These are phyloP conservation scores for Drosophila ficusphila DNA, from an alignment of 1,140 invertebrate genomes.

Conservation along the genomic window DNA sequence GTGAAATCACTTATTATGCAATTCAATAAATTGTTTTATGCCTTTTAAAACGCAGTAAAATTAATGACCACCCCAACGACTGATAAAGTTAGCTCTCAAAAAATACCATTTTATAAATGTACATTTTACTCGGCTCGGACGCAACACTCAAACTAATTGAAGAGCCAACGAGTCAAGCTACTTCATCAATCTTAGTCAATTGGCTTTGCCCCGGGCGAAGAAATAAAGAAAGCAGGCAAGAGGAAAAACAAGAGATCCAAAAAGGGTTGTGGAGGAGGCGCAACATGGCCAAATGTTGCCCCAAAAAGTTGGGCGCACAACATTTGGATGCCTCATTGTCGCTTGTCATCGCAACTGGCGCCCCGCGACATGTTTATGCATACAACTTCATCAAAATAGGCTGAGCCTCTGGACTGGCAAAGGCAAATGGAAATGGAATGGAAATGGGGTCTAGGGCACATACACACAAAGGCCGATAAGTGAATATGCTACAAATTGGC, in stretches of 20 bases:
- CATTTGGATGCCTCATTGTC: slow-evolving; percentile 63
- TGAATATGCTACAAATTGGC: slow-evolving; percentile 77
- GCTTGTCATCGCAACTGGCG: slow-evolving; percentile 79
- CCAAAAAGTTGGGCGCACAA: slow-evolving; percentile 44
- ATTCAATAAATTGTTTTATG: background rate
- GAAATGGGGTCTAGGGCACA: slow-evolving; percentile 17
- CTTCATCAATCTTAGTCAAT: slow-evolving; percentile 73
- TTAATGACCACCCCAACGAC: slow-evolving; percentile 30
- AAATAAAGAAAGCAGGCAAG: slow-evolving; percentile 32
- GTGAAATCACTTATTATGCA: background rate
- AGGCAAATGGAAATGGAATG: background rate
- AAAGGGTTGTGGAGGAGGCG: slow-evolving; percentile 21
- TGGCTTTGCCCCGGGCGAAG: slow-evolving; percentile 20
- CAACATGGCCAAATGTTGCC: slow-evolving; percentile 62
- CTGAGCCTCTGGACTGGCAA: slow-evolving; percentile 16
- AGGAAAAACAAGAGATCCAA: slow-evolving; percentile 21
- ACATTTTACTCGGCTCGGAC: slow-evolving; percentile 1
- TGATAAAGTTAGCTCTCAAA: slow-evolving; percentile 22
- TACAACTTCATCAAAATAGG: slow-evolving; percentile 81
- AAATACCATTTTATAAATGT: slow-evolving; percentile 35
- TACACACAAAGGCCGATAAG: slow-evolving; percentile 55
- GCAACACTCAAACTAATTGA: slow-evolving; percentile 35
- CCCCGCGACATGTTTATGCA: slow-evolving; percentile 78
- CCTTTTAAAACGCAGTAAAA: slow-evolving; percentile 12
- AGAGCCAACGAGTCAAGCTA: slow-evolving; percentile 23